These are phyloP conservation scores for Tethea ocularis DNA, from an alignment of 2,888 invertebrate species.

Conservation along the genomic window DNA sequence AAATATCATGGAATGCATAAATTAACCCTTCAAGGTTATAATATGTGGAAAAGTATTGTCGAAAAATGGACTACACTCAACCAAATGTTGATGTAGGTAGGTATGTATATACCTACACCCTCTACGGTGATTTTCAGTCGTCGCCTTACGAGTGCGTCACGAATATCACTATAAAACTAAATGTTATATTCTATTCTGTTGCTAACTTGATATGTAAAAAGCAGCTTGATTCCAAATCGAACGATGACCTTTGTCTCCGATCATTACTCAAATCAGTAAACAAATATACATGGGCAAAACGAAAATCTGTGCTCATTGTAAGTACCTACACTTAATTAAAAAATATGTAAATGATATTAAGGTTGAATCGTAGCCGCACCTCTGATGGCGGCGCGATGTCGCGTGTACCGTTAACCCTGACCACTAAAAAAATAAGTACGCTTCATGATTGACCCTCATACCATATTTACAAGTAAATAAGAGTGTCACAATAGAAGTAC, in stretches of 20 bases:
- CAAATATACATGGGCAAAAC: background rate
- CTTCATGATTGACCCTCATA: background rate
- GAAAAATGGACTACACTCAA: no score
- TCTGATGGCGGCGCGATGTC: slow-evolving; percentile 21
- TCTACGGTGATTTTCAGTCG: no score
- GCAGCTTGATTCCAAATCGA: background rate
- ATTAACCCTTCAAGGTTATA: no score
- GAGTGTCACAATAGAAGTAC: background rate
- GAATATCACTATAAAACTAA: no score
- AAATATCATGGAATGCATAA: no score
- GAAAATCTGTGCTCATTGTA: background rate
- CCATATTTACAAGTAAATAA: background rate
- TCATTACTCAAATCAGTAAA: background rate
- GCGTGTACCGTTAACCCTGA: slow-evolving; percentile 17
- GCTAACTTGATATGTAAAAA: no score
- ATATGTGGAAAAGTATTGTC: no score
- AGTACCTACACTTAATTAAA: background rate
- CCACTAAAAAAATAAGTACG: background rate
- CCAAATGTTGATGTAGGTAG: no score
- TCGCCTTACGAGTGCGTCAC: no score
- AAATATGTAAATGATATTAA: slow-evolving; percentile 15
- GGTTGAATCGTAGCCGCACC: slow-evolving; percentile 22
- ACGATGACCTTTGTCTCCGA: no score
- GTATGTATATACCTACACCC: no score
- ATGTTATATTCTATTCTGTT: no score